These are phyloP conservation scores for Hylomyscus alleni DNA, from an alignment of 2,797 vertebrate species.

Conservation along the genomic window DNA sequence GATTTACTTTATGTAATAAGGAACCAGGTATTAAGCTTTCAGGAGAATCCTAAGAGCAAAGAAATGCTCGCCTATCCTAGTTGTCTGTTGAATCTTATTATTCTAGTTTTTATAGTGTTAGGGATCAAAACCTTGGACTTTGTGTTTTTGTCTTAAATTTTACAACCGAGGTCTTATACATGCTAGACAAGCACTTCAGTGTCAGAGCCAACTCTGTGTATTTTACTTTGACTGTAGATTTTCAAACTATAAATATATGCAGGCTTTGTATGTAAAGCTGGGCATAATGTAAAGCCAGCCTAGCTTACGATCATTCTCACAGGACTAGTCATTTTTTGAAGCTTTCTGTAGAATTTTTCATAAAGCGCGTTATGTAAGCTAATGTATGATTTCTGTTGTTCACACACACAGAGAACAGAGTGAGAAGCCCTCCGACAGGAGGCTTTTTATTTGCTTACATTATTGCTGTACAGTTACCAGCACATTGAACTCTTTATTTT, in stretches of 20 bases:
- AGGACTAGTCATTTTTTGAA: slow-evolving; percentile 55
- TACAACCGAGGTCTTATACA: background rate
- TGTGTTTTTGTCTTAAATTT: background rate
- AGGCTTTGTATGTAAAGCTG: slow-evolving; percentile 29
- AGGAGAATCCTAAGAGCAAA: slow-evolving; percentile 64
- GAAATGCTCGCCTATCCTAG: slow-evolving; percentile 39
- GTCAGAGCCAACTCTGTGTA: background rate
- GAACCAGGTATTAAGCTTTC: slow-evolving; percentile 67
- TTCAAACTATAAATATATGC: slow-evolving; percentile 25
- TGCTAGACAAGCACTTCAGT: background rate
- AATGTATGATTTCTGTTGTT: background rate
- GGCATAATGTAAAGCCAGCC: background rate
- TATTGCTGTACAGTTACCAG: slow-evolving; percentile 31
- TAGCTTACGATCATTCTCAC: slow-evolving; percentile 47
- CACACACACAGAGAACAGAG: background rate
- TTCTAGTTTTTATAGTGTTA: background rate
- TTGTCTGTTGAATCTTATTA: background rate
- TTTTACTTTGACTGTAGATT: slow-evolving; percentile 58
- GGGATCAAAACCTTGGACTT: background rate
- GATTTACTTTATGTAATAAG: slow-evolving; percentile 62
- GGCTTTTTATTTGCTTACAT: slow-evolving; percentile 51
- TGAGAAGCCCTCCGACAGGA: slow-evolving; percentile 23
- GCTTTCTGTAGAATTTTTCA: slow-evolving; percentile 44
- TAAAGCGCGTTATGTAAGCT: background rate
- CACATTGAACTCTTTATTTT: slow-evolving; percentile 59